A percentile compares a stretch with the other conserved stretches of the same genome.
phyloP scores from a whole-genome alignment of 2,113 vertebrate genomes.

The Myotis davidii region DNA sequence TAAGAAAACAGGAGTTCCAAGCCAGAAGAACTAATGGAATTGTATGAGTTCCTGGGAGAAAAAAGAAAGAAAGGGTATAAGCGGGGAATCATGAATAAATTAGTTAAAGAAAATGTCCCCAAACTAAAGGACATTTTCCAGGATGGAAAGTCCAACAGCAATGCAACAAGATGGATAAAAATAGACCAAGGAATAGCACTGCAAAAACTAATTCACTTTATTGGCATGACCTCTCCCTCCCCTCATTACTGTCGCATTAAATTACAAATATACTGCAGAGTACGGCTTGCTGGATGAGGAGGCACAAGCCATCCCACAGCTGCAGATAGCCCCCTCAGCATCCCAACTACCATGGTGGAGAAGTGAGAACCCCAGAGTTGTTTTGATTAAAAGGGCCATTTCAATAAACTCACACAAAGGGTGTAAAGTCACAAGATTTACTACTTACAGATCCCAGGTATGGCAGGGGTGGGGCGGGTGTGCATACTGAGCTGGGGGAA shows the following conservation, averaged over 20 bases:
- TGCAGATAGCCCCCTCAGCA: neutral
- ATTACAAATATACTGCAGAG: neutral
- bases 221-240: neutral
- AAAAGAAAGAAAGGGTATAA: neutral
- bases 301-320: neutral
- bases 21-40: neutral
- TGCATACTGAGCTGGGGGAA: neutral
- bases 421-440: neutral
- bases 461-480: neutral
- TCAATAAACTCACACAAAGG: neutral
- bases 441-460: neutral
- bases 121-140: neutral
- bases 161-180: neutral
- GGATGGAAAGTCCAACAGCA: neutral
- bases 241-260: neutral
- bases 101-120: neutral
- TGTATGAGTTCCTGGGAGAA: neutral
- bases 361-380: neutral
- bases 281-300: neutral
- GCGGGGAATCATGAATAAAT: neutral
- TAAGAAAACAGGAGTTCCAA: neutral
- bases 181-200: neutral
- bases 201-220: neutral
- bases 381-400: neutral
- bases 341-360: neutral